Evolutionary conservation across 2,797 vertebrate genomes (phyloP).

Genomic region (Taenioides sp.): DNA sequence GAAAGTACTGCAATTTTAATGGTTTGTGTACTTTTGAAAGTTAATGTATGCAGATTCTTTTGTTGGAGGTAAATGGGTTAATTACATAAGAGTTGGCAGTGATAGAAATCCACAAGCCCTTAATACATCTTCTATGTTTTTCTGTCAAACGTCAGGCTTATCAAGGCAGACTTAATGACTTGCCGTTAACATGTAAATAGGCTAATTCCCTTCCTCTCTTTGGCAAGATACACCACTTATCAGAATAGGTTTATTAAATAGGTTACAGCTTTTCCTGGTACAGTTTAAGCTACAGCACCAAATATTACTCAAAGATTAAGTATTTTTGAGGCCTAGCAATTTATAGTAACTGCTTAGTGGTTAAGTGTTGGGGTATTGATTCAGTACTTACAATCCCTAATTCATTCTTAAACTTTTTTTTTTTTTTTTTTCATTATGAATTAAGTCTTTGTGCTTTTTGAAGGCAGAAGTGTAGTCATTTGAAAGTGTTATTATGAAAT

Average conservation of each 20-base stretch:
- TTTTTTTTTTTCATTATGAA: no score
- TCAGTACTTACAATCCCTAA: no score
- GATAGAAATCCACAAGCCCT: conserved; percentile 4
- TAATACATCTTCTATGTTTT: conserved; percentile 7
- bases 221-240: neutral
- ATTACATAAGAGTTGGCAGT: conserved; percentile 4
- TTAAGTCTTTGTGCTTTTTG: no score
- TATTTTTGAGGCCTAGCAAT: neutral
- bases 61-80: conserved; percentile 8
- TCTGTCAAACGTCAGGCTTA: neutral
- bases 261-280: neutral
- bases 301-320: neutral
- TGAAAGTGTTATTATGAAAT: neutral
- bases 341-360: no score
- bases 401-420: no score
- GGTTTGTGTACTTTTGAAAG: conserved; percentile 6
- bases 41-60: conserved; percentile 9
- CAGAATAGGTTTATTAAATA: neutral
- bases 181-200: conserved; percentile 2
- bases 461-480: no score
- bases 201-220: neutral
- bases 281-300: neutral
- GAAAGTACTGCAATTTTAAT: neutral
- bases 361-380: no score
- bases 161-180: conserved; percentile 1